Evolutionary conservation across 2,888 invertebrate genomes (phyloP), one percentile per base, ranked within the genome.

Genomic region (Lucinisca nassula): DNA sequence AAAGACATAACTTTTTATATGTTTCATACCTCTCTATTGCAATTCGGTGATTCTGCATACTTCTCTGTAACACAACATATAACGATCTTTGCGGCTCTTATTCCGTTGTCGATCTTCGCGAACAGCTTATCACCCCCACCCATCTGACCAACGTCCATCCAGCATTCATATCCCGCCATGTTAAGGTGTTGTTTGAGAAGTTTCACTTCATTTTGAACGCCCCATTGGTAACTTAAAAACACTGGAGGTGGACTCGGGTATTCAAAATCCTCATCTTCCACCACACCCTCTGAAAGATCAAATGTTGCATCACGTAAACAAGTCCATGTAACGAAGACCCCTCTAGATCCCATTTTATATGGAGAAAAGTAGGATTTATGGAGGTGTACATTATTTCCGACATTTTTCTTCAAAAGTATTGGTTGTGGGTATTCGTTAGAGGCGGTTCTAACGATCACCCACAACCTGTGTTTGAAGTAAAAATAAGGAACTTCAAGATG

Each of bases 141-240:
- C 96, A 96, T 96, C 89, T 96, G 95, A 51, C 96, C 96, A 67
- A 95, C 93, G 88, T 96, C 96, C 94, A 96, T 94, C 96, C 96
- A 96, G 83, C 95, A 95, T 45, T 92, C 91, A 84, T 93, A 95
- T 12, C 95, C 95, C 2, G 95, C 95, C 94, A 93, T 93, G 81
- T 93, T 92, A 67, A 95, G 92, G 83, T 96, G 95, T 24, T 94
- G 91, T 45, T 92, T 90, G 37, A 96, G 86, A 8, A 95, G 83
- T 83, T 94, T 95, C 32, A 95, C 95, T 91, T 95, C 95, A 27
- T 92, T 84, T 85, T 96, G 96, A 79, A 94, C 90, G 12, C 93
- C 94, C 96, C 96, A 96, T 89, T 96, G 95, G 89, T 96, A 90
- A 49, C 90, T 90, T 30, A 92, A 84, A 79, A 92, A 92, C 27